Evolutionary conservation across 2,113 vertebrate genomes (phyloP), one percentile per base, ranked within the genome.

Genomic region (Coracopsis vasa): DNA sequence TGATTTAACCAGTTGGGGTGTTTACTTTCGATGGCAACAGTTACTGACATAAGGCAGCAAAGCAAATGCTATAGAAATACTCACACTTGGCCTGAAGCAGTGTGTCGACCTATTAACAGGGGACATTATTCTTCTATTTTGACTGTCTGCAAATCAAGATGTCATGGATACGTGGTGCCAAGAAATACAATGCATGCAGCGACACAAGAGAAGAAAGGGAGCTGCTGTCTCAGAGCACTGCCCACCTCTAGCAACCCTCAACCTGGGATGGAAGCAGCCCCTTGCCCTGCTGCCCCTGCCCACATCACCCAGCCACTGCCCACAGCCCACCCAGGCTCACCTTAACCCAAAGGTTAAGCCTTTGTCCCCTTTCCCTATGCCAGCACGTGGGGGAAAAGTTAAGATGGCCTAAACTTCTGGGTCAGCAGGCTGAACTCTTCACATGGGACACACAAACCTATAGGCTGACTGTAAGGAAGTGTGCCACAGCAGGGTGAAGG

Each of bases 1-100:
- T 97, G 98, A 96, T 94, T 96, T 97, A 96, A 94, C 90, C 93
- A 70, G 88, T 94, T 87, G 75, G 88, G 96, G 81, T 96, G 96
- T 97, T 98, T 96, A 95, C 94, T 97, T 97, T 97, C 95, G 92
- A 96, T 92, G 88, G 96, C 94, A 97, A 96, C 93, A 88, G 96
- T 56, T 85, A 94, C 96, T 93, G 96, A 90, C 81, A 96, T 42
- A 94, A 93, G 62, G 66, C 92, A 81, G 90, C 91, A 94, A 79
- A 64, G 74, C 73, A 16, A 94, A 56, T 54, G 91, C 83, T 92
- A 93, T 75, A 97, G 91, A 94, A 96, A 95, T 80, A 79, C 66
- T 88, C 91, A 73, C 77, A 47, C 91, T 79, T 80, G 95, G 92
- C 96, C 95, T 87, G 65, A 78, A 97, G 92, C 91, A 41, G 31